These are phyloP conservation scores for Tribolium castaneum DNA, from an alignment of 1,140 invertebrate genomes.

Conservation along the genomic window DNA sequence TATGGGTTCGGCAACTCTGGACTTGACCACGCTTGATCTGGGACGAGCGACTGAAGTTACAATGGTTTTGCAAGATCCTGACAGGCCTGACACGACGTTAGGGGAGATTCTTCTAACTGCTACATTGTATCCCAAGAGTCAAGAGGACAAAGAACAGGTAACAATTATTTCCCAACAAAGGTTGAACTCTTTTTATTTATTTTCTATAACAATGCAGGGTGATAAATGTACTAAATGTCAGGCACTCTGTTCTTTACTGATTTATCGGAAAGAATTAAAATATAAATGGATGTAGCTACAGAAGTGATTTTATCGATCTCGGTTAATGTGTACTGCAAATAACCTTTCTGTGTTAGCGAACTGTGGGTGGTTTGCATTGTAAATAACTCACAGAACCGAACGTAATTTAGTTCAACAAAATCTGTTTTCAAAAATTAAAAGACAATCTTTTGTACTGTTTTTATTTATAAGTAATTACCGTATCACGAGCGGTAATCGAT, in stretches of 20 bases:
- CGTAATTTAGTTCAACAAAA: background rate
- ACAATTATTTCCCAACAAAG: constrained; percentile 43
- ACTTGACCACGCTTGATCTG: constrained; percentile 86
- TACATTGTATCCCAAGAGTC: constrained; percentile 87
- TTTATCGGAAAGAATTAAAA: constrained; percentile 13
- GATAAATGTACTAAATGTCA: background rate
- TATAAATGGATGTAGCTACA: constrained; percentile 2
- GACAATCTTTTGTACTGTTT: background rate
- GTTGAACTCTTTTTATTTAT: background rate
- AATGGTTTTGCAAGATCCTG: constrained; percentile 80
- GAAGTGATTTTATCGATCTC: constrained; percentile 12
- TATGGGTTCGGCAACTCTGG: constrained; percentile 91
- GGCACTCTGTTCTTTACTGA: background rate
- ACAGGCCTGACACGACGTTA: constrained; percentile 74
- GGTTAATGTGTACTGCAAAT: background rate
- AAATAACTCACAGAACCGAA: background rate
- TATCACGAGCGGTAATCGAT: no score
- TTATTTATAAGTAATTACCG: no score
- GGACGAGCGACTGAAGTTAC: constrained; percentile 83
- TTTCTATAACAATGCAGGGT: background rate
- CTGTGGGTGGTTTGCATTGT: constrained; percentile 22
- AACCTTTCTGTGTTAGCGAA: constrained; percentile 12
- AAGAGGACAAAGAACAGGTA: constrained; percentile 95
- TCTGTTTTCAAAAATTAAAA: background rate
- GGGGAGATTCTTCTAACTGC: constrained; percentile 85